Percentiles rank a stretch among this genome's conserved stretches.
Conservation (phyloP, 2,888 invertebrate genomes). For the Leucophora obtusa region DNA sequence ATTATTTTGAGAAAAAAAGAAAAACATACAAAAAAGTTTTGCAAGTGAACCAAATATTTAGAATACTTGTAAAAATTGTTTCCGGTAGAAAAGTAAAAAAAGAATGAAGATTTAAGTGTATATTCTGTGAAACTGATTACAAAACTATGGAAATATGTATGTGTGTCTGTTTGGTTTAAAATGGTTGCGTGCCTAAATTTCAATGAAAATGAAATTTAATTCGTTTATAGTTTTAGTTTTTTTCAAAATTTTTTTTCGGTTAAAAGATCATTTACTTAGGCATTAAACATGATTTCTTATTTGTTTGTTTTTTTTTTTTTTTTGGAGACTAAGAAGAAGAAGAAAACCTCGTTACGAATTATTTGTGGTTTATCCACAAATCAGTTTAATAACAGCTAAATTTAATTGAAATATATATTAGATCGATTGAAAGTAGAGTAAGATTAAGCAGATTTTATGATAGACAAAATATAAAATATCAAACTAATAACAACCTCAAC, state of each 20-base stretch:
- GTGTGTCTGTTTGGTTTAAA: not conserved
- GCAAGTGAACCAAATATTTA: slow-evolving; percentile 73
- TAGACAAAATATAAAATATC: not conserved
- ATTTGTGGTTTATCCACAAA: slow-evolving; percentile 31
- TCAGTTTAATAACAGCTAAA: slow-evolving; percentile 8
- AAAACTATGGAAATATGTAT: slow-evolving; percentile 11
- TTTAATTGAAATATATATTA: slow-evolving; percentile 25
- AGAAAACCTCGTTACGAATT: slow-evolving; percentile 44
- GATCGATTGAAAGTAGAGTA: slow-evolving; percentile 44
- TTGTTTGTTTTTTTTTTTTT: slow-evolving; percentile 12
- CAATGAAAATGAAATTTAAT: slow-evolving; percentile 57
- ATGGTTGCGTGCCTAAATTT: slow-evolving; percentile 45
- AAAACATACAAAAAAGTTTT: not conserved
- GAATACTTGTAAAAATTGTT: slow-evolving; percentile 72
- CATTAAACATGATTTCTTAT: slow-evolving; percentile 46
- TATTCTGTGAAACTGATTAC: slow-evolving; percentile 38
- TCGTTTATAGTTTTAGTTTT: slow-evolving; percentile 46
- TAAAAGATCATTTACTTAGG: slow-evolving; percentile 49
- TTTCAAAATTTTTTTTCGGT: slow-evolving; percentile 8
- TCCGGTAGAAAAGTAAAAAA: slow-evolving; percentile 67
- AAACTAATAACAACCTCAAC: slow-evolving; percentile 11
- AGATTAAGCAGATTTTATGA: slow-evolving; percentile 33
- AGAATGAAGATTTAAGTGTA: not conserved
- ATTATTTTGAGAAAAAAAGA: not conserved
- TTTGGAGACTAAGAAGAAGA: too few relatives aligned